Conservation (phyloP, 2,888 invertebrate species). For the Helicoverpa assulta region DNA sequence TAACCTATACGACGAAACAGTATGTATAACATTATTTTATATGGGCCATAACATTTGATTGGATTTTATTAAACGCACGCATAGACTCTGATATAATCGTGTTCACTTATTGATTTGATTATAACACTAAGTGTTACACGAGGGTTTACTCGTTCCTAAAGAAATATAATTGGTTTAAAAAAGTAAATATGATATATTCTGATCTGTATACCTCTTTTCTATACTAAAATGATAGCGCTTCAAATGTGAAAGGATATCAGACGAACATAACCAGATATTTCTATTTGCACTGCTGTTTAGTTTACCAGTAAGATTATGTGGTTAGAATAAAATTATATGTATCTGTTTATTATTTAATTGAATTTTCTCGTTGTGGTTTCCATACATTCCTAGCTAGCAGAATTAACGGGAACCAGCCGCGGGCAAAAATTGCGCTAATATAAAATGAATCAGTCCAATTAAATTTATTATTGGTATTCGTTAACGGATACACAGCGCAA, state of each 20-base stretch:
- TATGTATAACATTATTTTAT: slow-evolving; percentile 33
- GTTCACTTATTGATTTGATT: slow-evolving; percentile 23
- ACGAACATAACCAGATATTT: no score
- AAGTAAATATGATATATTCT: not conserved
- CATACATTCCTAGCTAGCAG: slow-evolving; percentile 20
- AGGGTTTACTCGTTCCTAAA: not conserved
- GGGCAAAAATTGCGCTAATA: slow-evolving; percentile 36
- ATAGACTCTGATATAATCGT: slow-evolving; percentile 5
- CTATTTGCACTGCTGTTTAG: no score
- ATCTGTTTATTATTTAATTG: not conserved
- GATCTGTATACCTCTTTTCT: no score
- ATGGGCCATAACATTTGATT: slow-evolving; percentile 41
- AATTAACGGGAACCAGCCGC: slow-evolving; percentile 27
- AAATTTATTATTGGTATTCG: slow-evolving; percentile 51
- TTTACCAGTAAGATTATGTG: no score
- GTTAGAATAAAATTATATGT: not conserved
- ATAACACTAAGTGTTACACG: not conserved
- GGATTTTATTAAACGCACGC: slow-evolving; percentile 37
- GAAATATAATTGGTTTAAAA: not conserved
- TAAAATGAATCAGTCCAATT: slow-evolving; percentile 50
- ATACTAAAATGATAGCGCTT: no score
- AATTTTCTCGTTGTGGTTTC: slow-evolving; percentile 7
- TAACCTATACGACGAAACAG: slow-evolving; percentile 35
- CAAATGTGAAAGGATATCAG: no score
- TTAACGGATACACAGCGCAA: slow-evolving; percentile 49